phyloP scores from a whole-genome alignment of 1,140 invertebrate species.

The Trachymyrmex septentrionalis region DNA sequence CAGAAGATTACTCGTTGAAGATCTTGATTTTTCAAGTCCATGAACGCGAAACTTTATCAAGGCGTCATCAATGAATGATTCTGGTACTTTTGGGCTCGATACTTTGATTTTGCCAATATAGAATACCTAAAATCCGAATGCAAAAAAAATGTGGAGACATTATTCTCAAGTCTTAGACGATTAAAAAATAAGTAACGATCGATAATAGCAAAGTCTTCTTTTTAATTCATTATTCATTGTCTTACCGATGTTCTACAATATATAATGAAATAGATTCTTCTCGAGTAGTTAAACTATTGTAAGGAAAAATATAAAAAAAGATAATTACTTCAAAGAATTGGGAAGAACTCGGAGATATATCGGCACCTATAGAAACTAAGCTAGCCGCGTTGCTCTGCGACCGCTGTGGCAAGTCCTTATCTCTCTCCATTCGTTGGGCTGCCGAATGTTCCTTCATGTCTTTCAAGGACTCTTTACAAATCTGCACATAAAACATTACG shows the following conservation, averaged over 20 bases:
- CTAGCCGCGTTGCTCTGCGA: conserved; percentile 89
- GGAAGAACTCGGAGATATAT: conserved; percentile 93
- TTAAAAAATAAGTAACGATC: not conserved
- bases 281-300: not conserved
- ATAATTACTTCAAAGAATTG: conserved; percentile 93
- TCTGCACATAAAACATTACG: conserved; percentile 83
- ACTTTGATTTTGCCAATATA: conserved; percentile 96
- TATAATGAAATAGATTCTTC: not conserved
- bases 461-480: conserved; percentile 88
- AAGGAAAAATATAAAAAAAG: not conserved
- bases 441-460: conserved; percentile 91
- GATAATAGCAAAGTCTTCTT: not conserved
- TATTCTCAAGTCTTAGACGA: not conserved
- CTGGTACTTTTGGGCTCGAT: conserved; percentile 94
- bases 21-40: conserved; percentile 90
- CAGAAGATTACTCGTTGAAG: conserved; percentile 83
- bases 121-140: conserved; percentile 89
- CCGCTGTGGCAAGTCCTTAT: conserved; percentile 83
- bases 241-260: not conserved
- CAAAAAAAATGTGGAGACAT: not conserved
- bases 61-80: conserved; percentile 96
- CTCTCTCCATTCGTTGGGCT: conserved; percentile 79
- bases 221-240: not conserved
- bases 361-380: conserved; percentile 91
- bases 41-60: conserved; percentile 93